Base-by-base conservation (phyloP, 2,888 invertebrate genomes). In the Troilus luridus region DNA sequence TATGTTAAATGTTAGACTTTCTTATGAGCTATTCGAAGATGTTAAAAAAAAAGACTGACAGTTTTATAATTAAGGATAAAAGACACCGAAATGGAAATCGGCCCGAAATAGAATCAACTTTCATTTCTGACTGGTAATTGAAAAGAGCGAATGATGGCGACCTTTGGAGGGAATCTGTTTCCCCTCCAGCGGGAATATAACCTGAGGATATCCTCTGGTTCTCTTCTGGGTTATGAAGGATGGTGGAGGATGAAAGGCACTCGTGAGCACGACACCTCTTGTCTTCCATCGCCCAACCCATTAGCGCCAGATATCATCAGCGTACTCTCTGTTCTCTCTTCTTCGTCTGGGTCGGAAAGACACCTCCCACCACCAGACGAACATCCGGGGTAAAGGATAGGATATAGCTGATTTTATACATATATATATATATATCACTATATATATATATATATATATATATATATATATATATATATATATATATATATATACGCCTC, bases 221-320 rank as follows among this genome's bases (percentile, higher is more conserved):
- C 64, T 19, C 7, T 41, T 14, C 14, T 19, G 27, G 17, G 3
- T 17, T 77, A 77, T 77, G 72, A 77, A 19, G 27, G 72, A 77
- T 77, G 72, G 72, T 5, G 6, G 72, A 77, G 7, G 72, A 27
- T 41, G 72, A 77, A 77, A 77, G 72, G 41, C 41, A 7, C 27
- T 77, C 72, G 72, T 77, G 72, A 77, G 72, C 72, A 77, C 72
- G 72, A 77, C 72, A 77, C 72, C 41, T 77, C 72, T 77, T 41
- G 27, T 41, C 41, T 41, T 1, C 41, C 27, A 77, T 77, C 72
- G 72, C 72, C 72, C 17, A 77, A 77, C 72, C 72, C 72, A 77
- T 77, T 77, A 77, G 41, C 72, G 41, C 72, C 72, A 41, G 72
- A 77, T 77, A 77, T 77, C 72, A 77, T 77, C 72, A 27, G 17